phyloP scores from a whole-genome alignment of 2,113 vertebrate species.

The Myotis brandtii region DNA sequence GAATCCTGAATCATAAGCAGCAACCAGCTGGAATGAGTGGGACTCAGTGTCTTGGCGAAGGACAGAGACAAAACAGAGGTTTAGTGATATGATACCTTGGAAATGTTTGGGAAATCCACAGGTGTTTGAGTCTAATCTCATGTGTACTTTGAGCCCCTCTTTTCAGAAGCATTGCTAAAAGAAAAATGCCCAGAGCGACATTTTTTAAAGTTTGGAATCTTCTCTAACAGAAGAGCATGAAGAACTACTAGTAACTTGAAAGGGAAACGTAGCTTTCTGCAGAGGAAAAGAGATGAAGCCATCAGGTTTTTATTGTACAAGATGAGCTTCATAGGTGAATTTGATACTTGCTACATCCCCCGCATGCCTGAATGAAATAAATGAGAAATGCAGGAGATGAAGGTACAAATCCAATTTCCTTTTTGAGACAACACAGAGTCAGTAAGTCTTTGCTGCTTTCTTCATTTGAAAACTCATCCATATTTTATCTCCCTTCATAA shows the following conservation, averaged over 20 bases:
- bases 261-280: constrained; percentile 53
- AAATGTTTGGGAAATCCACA: not conserved
- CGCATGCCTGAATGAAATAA: not conserved
- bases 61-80: not conserved
- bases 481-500: constrained; percentile 69
- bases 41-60: not conserved
- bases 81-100: not conserved
- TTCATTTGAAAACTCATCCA: constrained; percentile 55
- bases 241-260: constrained; percentile 46
- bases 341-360: not conserved
- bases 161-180: constrained; percentile 28
- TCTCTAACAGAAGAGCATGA: not conserved
- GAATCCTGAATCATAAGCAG: not conserved
- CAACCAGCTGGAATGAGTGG: not conserved
- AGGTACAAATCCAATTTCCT: constrained; percentile 58
- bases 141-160: not conserved
- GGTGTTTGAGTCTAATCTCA: not conserved
- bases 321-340: not conserved
- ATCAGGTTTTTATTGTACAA: not conserved
- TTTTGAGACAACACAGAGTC: constrained; percentile 52
- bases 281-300: not conserved
- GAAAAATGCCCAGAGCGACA: constrained; percentile 24
- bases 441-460: constrained; percentile 45
- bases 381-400: constrained; percentile 51
- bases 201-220: constrained; percentile 27